Base-by-base conservation (phyloP, 2,113 vertebrate species). In the Ornithorhynchus anatinus region DNA sequence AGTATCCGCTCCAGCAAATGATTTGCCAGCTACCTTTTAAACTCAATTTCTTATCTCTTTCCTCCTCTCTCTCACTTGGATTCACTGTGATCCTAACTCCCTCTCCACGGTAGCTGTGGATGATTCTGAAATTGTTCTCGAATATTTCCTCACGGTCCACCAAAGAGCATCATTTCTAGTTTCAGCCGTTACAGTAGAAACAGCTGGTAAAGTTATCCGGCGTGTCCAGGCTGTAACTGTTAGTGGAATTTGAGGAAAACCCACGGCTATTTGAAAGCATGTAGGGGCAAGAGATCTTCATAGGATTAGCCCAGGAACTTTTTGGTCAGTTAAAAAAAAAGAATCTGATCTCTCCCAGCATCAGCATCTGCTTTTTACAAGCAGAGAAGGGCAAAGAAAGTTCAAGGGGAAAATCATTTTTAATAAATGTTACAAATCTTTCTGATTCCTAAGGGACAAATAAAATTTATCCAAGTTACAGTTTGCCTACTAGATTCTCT, bases 351-450 rank as follows among this genome's bases (percentile, higher is more conserved):
- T 74, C 56, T 40, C 14, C 60, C 10, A 22, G 54, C n/a, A 62
- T 19, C 20, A 4, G 35, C 58, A 32, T 15, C 27, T 60, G 33
- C 16, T 40, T 35, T 22, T 52, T 39, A 42, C 68, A 72, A 39
- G 25, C 7, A 42, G n/a, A 29, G 37, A 35, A 57, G 37, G 58
- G n/a, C 37, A 59, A 69, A 56, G 15, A 22, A 44, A 48, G 32
- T 59, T 72, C 37, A 69, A 59, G 53, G 37, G 60, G 63, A 69
- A 76, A 56, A 37, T 31, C 31, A 50, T 63, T 69, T 64, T 33
- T 33, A 62, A 40, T 54, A 74, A 45, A 45, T 44, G 14, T 22
- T 40, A n/a, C 35, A 66, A 23, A 36, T 61, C 67, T 38, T 11
- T 29, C 31, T 19, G 25, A 10, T n/a, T 29, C 40, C 38, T 38